These are phyloP conservation scores for Apis laboriosa DNA, from an alignment of 1,140 invertebrate genomes.

Conservation along the genomic window DNA sequence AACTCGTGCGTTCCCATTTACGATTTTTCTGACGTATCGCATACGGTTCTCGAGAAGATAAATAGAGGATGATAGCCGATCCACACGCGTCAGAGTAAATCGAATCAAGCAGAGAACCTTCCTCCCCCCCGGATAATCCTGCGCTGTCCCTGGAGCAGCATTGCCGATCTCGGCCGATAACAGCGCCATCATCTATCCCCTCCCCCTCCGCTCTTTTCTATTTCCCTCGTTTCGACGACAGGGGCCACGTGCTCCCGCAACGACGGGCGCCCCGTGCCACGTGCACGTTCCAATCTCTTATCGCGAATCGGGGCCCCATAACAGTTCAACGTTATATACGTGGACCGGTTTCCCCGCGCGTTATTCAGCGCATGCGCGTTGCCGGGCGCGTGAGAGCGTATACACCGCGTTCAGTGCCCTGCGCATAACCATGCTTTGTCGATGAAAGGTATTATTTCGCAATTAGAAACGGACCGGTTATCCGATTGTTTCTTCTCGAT, in stretches of 20 bases:
- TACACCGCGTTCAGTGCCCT: not conserved
- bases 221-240: constrained; percentile 56
- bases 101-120: constrained; percentile 38
- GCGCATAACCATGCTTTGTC: not conserved
- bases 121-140: constrained; percentile 31
- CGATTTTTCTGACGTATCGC: not conserved
- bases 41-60: constrained; percentile 28
- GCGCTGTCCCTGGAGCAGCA: constrained; percentile 18
- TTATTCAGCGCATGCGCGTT: not conserved
- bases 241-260: constrained; percentile 52
- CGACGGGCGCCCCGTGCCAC: constrained; percentile 26
- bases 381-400: no score
- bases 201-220: constrained; percentile 56
- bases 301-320: constrained; percentile 40
- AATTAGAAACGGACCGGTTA: not conserved
- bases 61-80: constrained; percentile 34
- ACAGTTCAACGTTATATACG: constrained; percentile 31
- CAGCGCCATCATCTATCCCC: constrained; percentile 32
- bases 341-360: constrained; percentile 22
- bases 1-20: no score
- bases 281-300: constrained; percentile 51
- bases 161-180: constrained; percentile 47
- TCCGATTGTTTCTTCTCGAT: no score
- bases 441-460: not conserved
- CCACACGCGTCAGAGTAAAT: constrained; percentile 31